phyloP scores from a whole-genome alignment of 2,888 invertebrate genomes.

The Ypsolopha sequella region DNA sequence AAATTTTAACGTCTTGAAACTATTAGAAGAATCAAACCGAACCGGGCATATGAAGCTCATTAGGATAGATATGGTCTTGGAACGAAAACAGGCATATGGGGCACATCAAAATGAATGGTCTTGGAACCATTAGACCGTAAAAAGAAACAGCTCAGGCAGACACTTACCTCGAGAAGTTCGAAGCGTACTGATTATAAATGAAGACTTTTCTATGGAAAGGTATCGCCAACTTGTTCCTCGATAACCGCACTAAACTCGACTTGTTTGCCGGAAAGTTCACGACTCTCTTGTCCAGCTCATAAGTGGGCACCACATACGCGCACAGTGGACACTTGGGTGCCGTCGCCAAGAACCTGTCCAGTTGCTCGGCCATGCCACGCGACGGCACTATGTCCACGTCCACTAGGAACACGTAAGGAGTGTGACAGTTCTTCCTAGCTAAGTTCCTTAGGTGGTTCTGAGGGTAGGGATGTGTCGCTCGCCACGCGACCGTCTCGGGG shows the following conservation, averaged over 20 bases:
- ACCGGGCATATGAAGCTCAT: no score
- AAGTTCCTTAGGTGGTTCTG: constrained; percentile 91
- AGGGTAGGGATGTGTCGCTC: constrained; percentile 83
- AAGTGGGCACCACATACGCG: constrained; percentile 92
- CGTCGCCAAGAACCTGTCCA: constrained; percentile 76
- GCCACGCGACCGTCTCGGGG: constrained; percentile 78
- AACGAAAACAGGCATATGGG: no score
- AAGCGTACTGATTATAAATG: constrained; percentile 92
- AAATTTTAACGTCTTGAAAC: no score
- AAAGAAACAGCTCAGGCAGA: neutral
- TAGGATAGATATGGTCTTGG: no score
- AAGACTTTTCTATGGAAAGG: constrained; percentile 94
- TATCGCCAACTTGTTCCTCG: constrained; percentile 83
- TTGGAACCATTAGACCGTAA: neutral
- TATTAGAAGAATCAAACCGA: no score
- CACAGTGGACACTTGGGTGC: constrained; percentile 75
- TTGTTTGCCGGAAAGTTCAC: constrained; percentile 84
- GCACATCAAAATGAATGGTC: neutral
- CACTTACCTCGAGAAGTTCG: constrained; percentile 86
- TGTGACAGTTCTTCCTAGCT: constrained; percentile 87
- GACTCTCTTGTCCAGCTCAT: constrained; percentile 85
- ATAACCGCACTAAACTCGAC: constrained; percentile 79
- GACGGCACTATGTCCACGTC: constrained; percentile 92
- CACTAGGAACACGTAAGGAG: constrained; percentile 84
- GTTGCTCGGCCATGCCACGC: constrained; percentile 75